Base-by-base conservation (phyloP, 2,888 invertebrate genomes). In the Callyntrura guangdongensis region DNA sequence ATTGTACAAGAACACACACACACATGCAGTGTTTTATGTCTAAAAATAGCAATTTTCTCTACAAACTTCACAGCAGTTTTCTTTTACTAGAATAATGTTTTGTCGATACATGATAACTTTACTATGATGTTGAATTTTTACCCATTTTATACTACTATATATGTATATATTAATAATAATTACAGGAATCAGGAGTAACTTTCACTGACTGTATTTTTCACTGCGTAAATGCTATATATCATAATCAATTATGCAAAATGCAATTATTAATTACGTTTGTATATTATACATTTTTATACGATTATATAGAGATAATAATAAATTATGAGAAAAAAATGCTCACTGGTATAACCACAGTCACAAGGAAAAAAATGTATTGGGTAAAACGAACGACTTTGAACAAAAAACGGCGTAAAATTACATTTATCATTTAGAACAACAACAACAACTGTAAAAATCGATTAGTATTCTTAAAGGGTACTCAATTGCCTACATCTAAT, bases 291-390 rank as follows among this genome's bases (percentile, higher is more conserved):
- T 53, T 14, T 14, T 25, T 67, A 64, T 14, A 27, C 22, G 61
- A 67, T 36, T 36, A 27, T 67, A 27, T 47, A 49, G 74, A 59
- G 6, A 14, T 77, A 22, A 53, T 53, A 77, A 77, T 77, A 77
- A 77, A 77, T 77, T 22, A 79, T 79, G 59, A 59, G 79, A 82
- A 22, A 81, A 83, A 83, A 89, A 89, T 83, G 83, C 72, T 89
- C 83, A 89, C 89, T 89, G 89, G 89, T 89, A 82, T 88, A 72
- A 88, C 81, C 74, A 89, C 89, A 89, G 83, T 89, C 83, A 82
- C 69, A 82, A 59, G 36, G 22, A 22, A 72, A 86, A 84, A 72
- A 86, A 74, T 47, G 27, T 64, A 79, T 53, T 82, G 5, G 3
- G 36, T 36, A 36, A 4, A 36, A 36, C 36, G 36, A 82, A 82